Base-by-base conservation (phyloP, 2,113 vertebrate genomes). In the Apaloderma vittatum region DNA sequence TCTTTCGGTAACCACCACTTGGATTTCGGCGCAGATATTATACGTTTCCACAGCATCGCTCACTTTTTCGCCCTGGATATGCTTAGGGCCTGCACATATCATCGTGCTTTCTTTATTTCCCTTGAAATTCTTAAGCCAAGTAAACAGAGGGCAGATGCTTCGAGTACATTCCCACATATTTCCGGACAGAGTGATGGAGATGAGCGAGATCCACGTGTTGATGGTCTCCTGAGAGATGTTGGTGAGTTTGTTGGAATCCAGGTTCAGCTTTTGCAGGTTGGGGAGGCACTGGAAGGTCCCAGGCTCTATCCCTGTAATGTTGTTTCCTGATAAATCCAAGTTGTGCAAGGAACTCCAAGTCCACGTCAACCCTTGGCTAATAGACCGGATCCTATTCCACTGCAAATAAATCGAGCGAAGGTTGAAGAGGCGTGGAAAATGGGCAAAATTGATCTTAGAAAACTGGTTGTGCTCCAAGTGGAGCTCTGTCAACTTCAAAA, bases 381-480 rank as follows among this genome's bases (percentile, higher is more conserved):
- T 98, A 66, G 99, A 97, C 65, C 98, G 98, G 94, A 99, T 99
- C 63, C 99, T 98, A 97, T 99, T 99, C 99, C 99, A 99, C 40
- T 99, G 99, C 96, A 99, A 90, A 71, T 99, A 99, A 59, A 99
- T 99, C 0, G 99, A 99, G 83, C 99, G 98, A 45, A 99, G 98
- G 97, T 99, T 99, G 93, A 98, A 99, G 97, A 99, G 99, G 36
- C 99, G 99, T 13, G 99, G 99, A 77, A 99, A 99, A 97, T 99
- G 99, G 78, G 99, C 99, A 73, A 99, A 99, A 77, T 99, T 99
- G 96, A 99, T 99, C 98, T 99, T 99, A 36, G 99, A 99, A 96
- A 99, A 99, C 97, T 99, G 99, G 94, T 99, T 99, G 97, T 99
- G 99, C 96, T 99, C 99, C 98, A 99, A 86, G 90, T 99, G 99